Percentiles rank a stretch among this genome's conserved stretches.
phyloP scores from a whole-genome alignment of 2,888 invertebrate genomes.

The Schizaphis graminum region DNA sequence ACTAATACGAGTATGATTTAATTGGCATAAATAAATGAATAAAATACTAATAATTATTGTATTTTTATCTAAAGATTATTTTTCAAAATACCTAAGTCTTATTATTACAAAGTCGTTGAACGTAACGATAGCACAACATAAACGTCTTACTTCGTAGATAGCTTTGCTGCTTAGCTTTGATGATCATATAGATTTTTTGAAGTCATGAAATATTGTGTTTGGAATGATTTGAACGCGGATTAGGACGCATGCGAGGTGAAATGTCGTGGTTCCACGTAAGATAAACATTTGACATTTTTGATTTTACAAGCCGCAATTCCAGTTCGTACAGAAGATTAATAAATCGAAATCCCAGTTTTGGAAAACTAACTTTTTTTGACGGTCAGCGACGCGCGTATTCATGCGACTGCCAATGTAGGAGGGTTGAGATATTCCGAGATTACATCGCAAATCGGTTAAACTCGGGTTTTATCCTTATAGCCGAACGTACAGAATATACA shows the following conservation, averaged over 20 bases:
- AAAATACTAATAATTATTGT: not conserved
- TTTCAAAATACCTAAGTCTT: not conserved
- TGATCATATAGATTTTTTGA: not conserved
- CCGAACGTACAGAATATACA: not conserved
- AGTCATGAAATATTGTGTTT: not conserved
- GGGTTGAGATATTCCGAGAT: not conserved
- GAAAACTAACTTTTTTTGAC: not conserved
- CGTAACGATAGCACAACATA: too few species aligned
- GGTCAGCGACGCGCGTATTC: conserved; percentile 7
- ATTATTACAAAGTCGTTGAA: not conserved
- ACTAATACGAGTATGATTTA: not conserved
- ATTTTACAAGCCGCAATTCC: not conserved
- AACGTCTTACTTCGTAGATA: not conserved
- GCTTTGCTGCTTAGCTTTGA: not conserved
- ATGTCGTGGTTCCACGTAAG: not conserved
- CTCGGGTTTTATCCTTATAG: not conserved
- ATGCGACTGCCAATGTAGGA: not conserved
- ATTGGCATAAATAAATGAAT: not conserved
- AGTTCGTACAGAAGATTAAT: not conserved
- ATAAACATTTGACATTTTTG: conserved; percentile 27
- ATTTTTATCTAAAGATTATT: not conserved
- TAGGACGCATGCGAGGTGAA: not conserved
- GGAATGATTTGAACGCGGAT: not conserved
- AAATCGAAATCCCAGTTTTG: not conserved
- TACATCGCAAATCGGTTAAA: not conserved